Conservation (phyloP, 2,888 invertebrate species). For the Nephrotoma appendiculata region DNA sequence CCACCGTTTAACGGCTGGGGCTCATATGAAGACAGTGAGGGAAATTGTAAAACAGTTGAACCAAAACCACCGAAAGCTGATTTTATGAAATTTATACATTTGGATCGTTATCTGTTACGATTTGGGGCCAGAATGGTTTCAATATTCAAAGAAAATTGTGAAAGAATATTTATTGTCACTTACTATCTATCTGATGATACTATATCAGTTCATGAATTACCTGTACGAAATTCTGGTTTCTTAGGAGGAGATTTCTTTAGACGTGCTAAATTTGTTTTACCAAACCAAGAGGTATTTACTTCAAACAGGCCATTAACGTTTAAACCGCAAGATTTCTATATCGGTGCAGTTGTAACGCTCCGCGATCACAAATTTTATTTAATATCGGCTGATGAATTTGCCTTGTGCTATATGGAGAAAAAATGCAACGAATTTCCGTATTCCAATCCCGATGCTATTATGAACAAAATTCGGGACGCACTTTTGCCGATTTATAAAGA, state of each 20-base stretch:
- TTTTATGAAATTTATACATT: constrained; percentile 64
- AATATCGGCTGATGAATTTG: constrained; percentile 72
- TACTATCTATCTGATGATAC: constrained; percentile 75
- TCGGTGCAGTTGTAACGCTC: constrained; percentile 65
- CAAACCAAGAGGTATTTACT: constrained; percentile 54
- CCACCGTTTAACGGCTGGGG: constrained; percentile 91
- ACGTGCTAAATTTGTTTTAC: constrained; percentile 54
- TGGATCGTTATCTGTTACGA: constrained; percentile 57
- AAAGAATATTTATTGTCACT: constrained; percentile 63
- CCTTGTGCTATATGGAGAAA: constrained; percentile 73
- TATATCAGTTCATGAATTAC: constrained; percentile 65
- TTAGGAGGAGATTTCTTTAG: constrained; percentile 48
- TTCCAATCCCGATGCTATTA: constrained; percentile 53
- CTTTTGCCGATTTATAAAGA: constrained; percentile 57
- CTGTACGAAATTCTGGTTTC: constrained; percentile 55
- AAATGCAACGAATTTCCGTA: constrained; percentile 42
- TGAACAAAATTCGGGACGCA: constrained; percentile 57
- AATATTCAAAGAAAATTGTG: constrained; percentile 46
- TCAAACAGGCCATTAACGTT: constrained; percentile 61
- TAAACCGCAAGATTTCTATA: constrained; percentile 65
- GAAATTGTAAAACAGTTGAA: constrained; percentile 67
- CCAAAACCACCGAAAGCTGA: constrained; percentile 64
- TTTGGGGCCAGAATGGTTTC: constrained; percentile 67
- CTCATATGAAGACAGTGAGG: constrained; percentile 75
- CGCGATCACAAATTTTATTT: constrained; percentile 67